A percentile compares a stretch with the other conserved stretches of the same genome.
phyloP scores from a whole-genome alignment of 2,113 vertebrate species.

The Corythoichthys intestinalis region DNA sequence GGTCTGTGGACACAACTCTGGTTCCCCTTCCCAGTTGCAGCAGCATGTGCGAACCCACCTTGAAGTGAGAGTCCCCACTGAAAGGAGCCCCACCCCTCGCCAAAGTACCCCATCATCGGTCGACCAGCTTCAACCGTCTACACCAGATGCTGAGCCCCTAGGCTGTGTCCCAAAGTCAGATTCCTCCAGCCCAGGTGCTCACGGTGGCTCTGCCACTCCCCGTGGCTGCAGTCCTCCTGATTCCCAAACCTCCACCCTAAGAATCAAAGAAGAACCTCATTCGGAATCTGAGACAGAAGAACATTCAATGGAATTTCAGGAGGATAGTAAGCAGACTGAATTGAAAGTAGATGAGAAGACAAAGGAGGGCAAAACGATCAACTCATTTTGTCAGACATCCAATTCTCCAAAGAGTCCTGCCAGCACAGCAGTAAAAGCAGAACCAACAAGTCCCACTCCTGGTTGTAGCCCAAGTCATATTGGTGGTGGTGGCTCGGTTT shows the following conservation, averaged over 20 bases:
- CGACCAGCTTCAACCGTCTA: slow-evolving; percentile 49
- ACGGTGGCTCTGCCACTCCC: slow-evolving; percentile 67
- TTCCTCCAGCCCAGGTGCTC: slow-evolving; percentile 70
- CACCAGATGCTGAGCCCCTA: slow-evolving; percentile 48
- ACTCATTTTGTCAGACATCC: slow-evolving; percentile 58
- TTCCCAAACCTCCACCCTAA: slow-evolving; percentile 14
- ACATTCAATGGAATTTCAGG: slow-evolving; percentile 41
- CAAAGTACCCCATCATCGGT: slow-evolving; percentile 49
- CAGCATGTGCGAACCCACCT: slow-evolving; percentile 80
- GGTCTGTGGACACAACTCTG: slow-evolving; percentile 77
- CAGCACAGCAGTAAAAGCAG: slow-evolving; percentile 75
- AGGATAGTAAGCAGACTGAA: slow-evolving; percentile 18
- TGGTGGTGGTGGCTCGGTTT: slow-evolving; percentile 64
- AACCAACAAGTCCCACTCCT: slow-evolving; percentile 85
- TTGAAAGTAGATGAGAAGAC: slow-evolving; percentile 15
- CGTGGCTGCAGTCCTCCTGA: slow-evolving; percentile 59
- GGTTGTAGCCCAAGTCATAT: slow-evolving; percentile 85
- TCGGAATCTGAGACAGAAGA: slow-evolving; percentile 68
- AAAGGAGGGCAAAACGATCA: neutral
- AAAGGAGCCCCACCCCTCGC: slow-evolving; percentile 61
- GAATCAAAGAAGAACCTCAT: slow-evolving; percentile 81
- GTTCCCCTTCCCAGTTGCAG: slow-evolving; percentile 78
- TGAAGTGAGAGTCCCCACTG: slow-evolving; percentile 62
- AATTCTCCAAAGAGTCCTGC: slow-evolving; percentile 76
- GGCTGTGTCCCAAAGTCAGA: slow-evolving; percentile 59